Conservation (phyloP, 2,888 invertebrate species). For the Lamproptera curius region DNA sequence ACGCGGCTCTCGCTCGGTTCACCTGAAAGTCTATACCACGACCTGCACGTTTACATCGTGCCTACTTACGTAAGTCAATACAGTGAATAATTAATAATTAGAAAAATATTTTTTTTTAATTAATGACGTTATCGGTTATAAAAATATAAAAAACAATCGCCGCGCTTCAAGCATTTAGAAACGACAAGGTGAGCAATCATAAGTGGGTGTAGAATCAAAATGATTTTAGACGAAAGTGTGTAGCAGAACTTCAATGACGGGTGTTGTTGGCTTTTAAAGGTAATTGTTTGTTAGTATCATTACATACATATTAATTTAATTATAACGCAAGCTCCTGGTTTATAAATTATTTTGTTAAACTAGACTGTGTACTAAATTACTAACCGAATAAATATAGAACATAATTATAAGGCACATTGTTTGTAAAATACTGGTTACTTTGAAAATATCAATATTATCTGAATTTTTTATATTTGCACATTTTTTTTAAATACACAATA, state of each 20-base stretch:
- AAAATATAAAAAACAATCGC: constrained; percentile 4
- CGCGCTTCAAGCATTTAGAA: constrained; percentile 10
- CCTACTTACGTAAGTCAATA: constrained; percentile 63
- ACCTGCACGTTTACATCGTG: constrained; percentile 27
- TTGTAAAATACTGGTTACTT: no score
- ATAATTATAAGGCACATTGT: no score
- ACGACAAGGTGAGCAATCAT: constrained; percentile 31
- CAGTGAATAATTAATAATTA: constrained; percentile 9
- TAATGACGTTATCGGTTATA: neutral
- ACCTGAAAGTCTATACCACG: constrained; percentile 26
- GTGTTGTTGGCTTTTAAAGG: no score
- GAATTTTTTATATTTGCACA: no score
- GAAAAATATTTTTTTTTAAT: neutral
- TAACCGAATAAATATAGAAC: no score
- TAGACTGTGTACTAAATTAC: no score
- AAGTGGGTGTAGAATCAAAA: constrained; percentile 44
- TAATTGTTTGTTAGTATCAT: no score
- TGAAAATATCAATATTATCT: no score
- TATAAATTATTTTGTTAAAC: no score
- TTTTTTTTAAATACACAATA: no score
- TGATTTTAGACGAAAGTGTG: constrained; percentile 43
- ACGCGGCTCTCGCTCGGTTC: constrained; percentile 42
- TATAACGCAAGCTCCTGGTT: no score
- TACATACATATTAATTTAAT: no score
- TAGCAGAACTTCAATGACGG: constrained; percentile 1